Base-by-base conservation (phyloP, 1,140 invertebrate species). In the Octopus sinensis region DNA sequence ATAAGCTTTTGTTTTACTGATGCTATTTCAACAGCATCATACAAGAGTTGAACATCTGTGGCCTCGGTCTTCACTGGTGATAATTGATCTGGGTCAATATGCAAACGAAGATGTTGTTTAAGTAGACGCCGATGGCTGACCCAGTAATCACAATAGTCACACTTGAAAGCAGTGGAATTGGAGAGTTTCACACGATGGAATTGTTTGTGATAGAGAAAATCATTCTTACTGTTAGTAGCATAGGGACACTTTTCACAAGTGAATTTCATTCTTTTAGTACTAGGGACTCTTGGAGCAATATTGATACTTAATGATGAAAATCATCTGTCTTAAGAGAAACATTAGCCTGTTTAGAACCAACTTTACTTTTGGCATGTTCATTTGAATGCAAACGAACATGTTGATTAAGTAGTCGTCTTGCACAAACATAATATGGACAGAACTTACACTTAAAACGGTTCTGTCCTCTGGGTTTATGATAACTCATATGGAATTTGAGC, bases 191-290 rank as follows among this genome's bases (percentile, higher is more conserved):
- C 93, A 71, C 94, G 93, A 87, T 97, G 95, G 87, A 96, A 95
- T 88, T 96, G 95, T 84, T 95, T 94, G 85, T 96, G 95, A 88
- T 96, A 95, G 83, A 95, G 92, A 86, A 94, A 95, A 88, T 96
- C 95, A 73, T 94, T 95, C 89, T 95, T 95, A 87, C 94, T 95
- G 86, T 95, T 95, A 53, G 86, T 86, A 23, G 85, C 82, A 84
- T 88, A 87, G 10, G 89, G 87, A 88, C 89, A 88, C 85, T 88
- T 90, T 83, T 86, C 89, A 89, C 88, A 92, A 85, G 17, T 88
- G 78, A 84, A 87, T n/a, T 84, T 79, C 75, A 86, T 87, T 12
- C 84, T 84, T 52, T 82, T 84, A 17, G 75, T 52, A 52, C 51
- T 53, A 30, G 53, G 56, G 52, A 17, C 43, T 30, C 52, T 83